Evolutionary conservation across 2,113 vertebrate species (phyloP), one percentile per base, ranked within the genome.

Genomic region (Mionectes macconnelli): DNA sequence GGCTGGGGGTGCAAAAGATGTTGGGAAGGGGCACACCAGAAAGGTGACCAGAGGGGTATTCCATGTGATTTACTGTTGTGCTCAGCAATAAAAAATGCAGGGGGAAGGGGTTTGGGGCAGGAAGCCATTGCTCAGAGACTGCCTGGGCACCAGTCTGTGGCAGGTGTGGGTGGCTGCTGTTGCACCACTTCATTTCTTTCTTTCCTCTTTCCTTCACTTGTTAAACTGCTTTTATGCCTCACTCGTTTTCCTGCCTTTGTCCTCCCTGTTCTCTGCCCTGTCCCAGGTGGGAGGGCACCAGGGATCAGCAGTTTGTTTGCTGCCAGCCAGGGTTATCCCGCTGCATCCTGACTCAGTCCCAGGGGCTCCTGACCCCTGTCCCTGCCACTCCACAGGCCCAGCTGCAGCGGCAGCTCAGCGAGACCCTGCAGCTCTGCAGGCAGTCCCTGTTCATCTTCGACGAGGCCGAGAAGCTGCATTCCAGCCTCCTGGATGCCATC

Each of bases 381-480:
- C 22, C 42, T 6, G 30, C 25, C 57, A 31, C 77, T 31, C 9
- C 27, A 28, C 97, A 99, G 99, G 98, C 97, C 55, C 98, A 98
- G 95, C 97, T 99, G 52, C 95, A 90, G 57, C 98, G 98, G 74
- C 98, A 98, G 47, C 97, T 99, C 62, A 91, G 97, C 3, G 97
- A 98, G 97, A 98, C 97, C 6, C 97, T 98, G 70, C 91, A 97
- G 77, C 97, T 93, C 60, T 99, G 99, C 91, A 88, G 88, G 22
- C 99, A 99, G 98, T 97, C 98, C 37, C 97, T 99, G 67, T 99
- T 99, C 92, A 98, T 99, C 95, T 99, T 99, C 2, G 99, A 99
- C 5, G 99, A 99, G 91, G 99, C 98, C 0, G 99, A 99, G 96
- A 99, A 99, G 95, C 98, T 99, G 72, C 99, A 99, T 40, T 97